These are phyloP conservation scores for Gryon sp. DNA, from an alignment of 1,140 invertebrate genomes.

Conservation along the genomic window DNA sequence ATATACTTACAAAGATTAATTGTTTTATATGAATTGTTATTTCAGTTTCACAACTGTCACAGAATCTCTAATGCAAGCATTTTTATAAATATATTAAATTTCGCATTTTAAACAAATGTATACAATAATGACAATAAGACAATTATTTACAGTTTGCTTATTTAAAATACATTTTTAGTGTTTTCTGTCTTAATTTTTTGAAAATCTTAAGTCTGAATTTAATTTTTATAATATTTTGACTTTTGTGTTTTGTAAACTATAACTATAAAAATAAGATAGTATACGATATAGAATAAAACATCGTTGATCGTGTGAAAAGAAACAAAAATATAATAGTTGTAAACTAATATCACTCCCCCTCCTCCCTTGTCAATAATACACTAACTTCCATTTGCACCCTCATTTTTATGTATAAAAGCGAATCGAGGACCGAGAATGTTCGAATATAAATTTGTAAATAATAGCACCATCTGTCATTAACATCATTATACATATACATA, in stretches of 20 bases:
- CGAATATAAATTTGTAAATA: constrained; percentile 75
- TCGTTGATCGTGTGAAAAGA: constrained; percentile 42
- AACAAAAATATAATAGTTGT: constrained; percentile 44
- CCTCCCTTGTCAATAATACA: constrained; percentile 53
- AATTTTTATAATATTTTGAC: constrained; percentile 1
- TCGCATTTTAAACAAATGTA: too few species aligned
- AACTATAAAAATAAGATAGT: constrained; percentile 37
- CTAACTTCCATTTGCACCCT: constrained; percentile 41
- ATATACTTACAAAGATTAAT: too few species aligned
- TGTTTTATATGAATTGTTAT: too few species aligned
- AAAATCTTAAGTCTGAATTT: too few species aligned
- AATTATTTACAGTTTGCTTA: too few species aligned
- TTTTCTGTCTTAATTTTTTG: too few species aligned
- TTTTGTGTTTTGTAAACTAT: not conserved
- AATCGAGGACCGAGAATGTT: constrained; percentile 72
- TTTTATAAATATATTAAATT: too few species aligned
- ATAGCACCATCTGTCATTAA: constrained; percentile 75
- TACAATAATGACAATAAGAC: too few species aligned
- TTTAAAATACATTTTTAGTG: too few species aligned
- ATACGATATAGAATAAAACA: constrained; percentile 44
- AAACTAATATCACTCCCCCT: constrained; percentile 40
- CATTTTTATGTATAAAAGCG: constrained; percentile 51
- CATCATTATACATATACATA: constrained; percentile 73
- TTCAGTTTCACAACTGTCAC: too few species aligned
- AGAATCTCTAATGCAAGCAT: too few species aligned